These are phyloP conservation scores for Leptinotarsa haldemani DNA, from an alignment of 2,888 invertebrate species.

Conservation along the genomic window DNA sequence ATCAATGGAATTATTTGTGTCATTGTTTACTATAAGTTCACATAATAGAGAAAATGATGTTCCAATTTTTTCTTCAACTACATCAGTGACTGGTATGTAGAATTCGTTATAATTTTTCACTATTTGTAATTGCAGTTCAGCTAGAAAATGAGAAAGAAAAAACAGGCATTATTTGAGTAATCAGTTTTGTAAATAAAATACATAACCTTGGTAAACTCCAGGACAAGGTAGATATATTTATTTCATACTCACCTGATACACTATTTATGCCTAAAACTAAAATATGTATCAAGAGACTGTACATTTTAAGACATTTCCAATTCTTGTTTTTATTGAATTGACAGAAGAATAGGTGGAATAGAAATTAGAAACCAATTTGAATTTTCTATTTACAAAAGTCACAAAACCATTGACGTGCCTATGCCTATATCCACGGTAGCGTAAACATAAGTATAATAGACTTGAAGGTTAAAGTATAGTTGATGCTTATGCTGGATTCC, in stretches of 20 bases:
- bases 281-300: constrained; percentile 38
- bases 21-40: constrained; percentile 56
- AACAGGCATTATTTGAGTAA: background rate
- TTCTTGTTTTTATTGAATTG: background rate
- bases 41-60: constrained; percentile 61
- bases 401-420: background rate
- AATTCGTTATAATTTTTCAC: constrained; percentile 58
- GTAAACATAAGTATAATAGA: background rate
- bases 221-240: background rate
- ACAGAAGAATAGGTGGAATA: background rate
- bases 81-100: constrained; percentile 55
- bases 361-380: background rate
- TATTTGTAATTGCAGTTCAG: constrained; percentile 58
- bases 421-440: background rate
- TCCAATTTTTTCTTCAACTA: constrained; percentile 59
- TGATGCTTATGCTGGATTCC: no score
- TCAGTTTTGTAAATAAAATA: background rate
- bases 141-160: constrained; percentile 44
- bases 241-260: constrained; percentile 48
- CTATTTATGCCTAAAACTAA: constrained; percentile 49
- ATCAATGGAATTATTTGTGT: constrained; percentile 54
- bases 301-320: constrained; percentile 18
- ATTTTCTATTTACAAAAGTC: no score
- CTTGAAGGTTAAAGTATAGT: background rate
- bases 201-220: no score